A percentile compares a stretch with the other conserved stretches of the same genome.
Conservation (phyloP, 2,797 vertebrate species). For the Paramormyrops hopkinsi region DNA sequence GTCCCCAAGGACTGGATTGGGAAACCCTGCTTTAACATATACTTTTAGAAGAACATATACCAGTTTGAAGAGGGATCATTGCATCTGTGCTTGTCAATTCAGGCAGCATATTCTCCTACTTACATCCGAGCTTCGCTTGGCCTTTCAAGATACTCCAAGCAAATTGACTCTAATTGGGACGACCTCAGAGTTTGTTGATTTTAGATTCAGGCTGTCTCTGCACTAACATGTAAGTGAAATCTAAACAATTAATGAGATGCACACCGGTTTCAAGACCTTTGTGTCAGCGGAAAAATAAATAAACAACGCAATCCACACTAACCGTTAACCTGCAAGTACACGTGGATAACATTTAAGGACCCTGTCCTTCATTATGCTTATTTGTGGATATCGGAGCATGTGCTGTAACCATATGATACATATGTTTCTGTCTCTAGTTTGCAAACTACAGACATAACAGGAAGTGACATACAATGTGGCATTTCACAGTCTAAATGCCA, state of each 20-base stretch:
- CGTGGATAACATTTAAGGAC: background rate
- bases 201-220: background rate
- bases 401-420: background rate
- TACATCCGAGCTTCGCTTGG: conserved; percentile 32
- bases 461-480: background rate
- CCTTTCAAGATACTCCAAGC: conserved; percentile 44
- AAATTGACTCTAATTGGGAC: background rate
- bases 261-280: background rate
- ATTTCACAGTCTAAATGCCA: background rate
- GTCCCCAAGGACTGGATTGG: background rate
- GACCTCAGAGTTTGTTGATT: background rate
- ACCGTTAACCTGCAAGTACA: background rate
- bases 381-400: background rate
- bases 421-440: background rate
- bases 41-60: background rate
- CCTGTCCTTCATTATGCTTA: background rate
- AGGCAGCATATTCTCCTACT: conserved; percentile 45
- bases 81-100: background rate
- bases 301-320: background rate
- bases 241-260: background rate
- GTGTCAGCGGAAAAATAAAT: background rate
- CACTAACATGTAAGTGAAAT: background rate
- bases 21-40: background rate
- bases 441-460: background rate
- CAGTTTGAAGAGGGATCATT: background rate